Evolutionary conservation across 2,113 vertebrate genomes (phyloP).

Genomic region (Camarhynchus parvulus): DNA sequence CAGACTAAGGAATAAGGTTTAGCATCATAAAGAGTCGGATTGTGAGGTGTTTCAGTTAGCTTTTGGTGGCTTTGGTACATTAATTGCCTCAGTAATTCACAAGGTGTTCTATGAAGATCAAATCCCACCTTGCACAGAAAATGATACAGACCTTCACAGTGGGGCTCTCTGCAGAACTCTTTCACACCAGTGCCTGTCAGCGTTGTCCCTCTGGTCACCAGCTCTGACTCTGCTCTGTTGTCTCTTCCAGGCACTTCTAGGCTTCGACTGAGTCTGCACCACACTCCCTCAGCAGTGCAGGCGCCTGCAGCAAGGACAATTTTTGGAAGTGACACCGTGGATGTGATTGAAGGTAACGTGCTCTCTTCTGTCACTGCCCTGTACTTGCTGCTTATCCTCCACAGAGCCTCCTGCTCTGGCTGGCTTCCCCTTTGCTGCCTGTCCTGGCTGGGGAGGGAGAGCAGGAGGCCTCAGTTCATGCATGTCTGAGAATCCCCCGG

Average conservation of each 20-base stretch:
- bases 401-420: background rate
- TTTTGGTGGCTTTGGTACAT: background rate
- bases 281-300: background rate
- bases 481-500: background rate
- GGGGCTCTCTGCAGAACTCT: background rate
- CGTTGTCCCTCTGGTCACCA: background rate
- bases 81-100: background rate
- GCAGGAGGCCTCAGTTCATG: background rate
- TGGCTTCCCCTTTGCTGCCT: rapidly evolving
- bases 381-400: background rate
- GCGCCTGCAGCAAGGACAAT: background rate
- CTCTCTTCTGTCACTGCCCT: background rate
- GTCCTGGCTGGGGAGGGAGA: background rate
- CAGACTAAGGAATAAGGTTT: background rate
- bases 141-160: background rate
- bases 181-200: background rate
- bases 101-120: background rate
- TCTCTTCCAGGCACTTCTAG: constrained; percentile 42
- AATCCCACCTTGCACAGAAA: background rate
- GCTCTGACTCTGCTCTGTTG: background rate
- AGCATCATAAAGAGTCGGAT: background rate
- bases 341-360: constrained; percentile 65
- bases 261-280: background rate
- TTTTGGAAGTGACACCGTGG: background rate
- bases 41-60: background rate